Evolutionary conservation across 2,113 vertebrate species (phyloP).

Genomic region (Semicossyphus pulcher): DNA sequence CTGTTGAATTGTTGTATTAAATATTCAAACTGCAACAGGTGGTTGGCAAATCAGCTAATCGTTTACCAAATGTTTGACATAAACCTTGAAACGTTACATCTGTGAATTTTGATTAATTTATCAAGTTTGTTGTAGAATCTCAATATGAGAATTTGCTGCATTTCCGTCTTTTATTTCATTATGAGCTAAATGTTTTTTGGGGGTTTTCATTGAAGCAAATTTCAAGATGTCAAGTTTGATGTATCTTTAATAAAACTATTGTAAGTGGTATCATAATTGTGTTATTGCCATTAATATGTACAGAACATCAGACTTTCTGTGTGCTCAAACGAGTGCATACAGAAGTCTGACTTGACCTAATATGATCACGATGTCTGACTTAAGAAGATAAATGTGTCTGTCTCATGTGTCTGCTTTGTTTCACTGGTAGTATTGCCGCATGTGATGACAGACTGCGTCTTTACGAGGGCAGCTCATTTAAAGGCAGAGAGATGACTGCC

Average conservation of each 20-base stretch:
- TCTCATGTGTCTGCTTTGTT: constrained; percentile 9
- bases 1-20: too few species aligned
- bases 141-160: neutral
- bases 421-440: constrained; percentile 1
- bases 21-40: too few species aligned
- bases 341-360: neutral
- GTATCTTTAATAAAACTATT: too few species aligned
- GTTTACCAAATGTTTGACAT: too few species aligned
- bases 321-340: neutral
- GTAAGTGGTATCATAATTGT: neutral
- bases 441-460: constrained; percentile 37
- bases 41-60: too few species aligned
- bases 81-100: too few species aligned
- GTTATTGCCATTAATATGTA: neutral
- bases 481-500: constrained; percentile 36
- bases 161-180: neutral
- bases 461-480: constrained; percentile 28
- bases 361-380: constrained; percentile 13
- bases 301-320: neutral
- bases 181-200: neutral
- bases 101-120: too few species aligned
- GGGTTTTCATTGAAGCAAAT: neutral
- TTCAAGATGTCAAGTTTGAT: too few species aligned
- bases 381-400: constrained; percentile 2
- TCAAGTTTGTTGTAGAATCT: too few species aligned